Evolutionary conservation across 37 sponge, comb jelly and placozoan genomes (phyloP).

Genomic region (Cliona cf. orientalis): DNA sequence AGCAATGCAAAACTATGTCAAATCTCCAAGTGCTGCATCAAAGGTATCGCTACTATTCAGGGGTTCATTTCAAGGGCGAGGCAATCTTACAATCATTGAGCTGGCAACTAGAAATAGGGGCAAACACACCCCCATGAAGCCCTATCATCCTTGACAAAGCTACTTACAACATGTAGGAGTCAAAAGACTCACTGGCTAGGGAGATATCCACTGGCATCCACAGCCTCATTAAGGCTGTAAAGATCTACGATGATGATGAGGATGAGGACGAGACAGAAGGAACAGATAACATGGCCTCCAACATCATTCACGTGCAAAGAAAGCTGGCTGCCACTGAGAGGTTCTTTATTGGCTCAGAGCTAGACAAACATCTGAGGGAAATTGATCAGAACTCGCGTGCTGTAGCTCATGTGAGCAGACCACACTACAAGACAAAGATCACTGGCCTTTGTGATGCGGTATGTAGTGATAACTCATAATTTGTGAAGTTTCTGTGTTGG

Average conservation of each 20-base stretch:
- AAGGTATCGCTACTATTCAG: slow-evolving; percentile 15
- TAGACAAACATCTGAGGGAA: slow-evolving; percentile 70
- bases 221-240: slow-evolving; percentile 50
- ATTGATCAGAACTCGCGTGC: slow-evolving; percentile 77
- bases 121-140: no score
- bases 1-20: slow-evolving; percentile 76
- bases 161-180: slow-evolving; percentile 13
- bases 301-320: slow-evolving; percentile 31
- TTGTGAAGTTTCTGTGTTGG: no score
- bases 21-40: slow-evolving; percentile 22
- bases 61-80: background rate
- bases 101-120: no score
- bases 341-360: slow-evolving; percentile 59
- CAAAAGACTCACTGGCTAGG: slow-evolving; percentile 10
- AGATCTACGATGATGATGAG: slow-evolving; percentile 12
- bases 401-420: slow-evolving; percentile 78
- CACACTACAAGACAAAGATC: slow-evolving; percentile 49
- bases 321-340: slow-evolving; percentile 14
- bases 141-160: no score
- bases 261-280: background rate
- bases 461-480: slow-evolving; percentile 1
- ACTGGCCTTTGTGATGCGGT: slow-evolving; percentile 64
- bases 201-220: slow-evolving; percentile 26
- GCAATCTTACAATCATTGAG: no score
- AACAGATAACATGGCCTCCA: slow-evolving; percentile 43